Percentiles rank a stretch among this genome's conserved stretches.
These are phyloP conservation scores for Rhopalosiphum padi DNA, from an alignment of 1,140 invertebrate genomes.

Conservation along the genomic window DNA sequence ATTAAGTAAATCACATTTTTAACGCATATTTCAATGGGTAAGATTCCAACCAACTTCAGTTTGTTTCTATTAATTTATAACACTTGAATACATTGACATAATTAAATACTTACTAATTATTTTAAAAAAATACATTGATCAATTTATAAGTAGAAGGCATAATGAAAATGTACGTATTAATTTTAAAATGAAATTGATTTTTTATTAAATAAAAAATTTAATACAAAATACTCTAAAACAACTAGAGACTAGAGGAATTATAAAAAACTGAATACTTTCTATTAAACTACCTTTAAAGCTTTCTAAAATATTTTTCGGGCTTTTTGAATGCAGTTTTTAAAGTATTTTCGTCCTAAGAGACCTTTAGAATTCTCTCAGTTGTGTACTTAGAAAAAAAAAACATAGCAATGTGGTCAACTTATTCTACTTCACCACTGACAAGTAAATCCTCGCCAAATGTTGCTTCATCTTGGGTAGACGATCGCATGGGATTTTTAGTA, in stretches of 20 bases:
- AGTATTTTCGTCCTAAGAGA: background rate
- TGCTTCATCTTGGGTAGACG: background rate
- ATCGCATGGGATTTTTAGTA: conserved; percentile 22
- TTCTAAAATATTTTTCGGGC: background rate
- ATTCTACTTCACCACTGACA: conserved; percentile 37
- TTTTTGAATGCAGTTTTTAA: background rate
- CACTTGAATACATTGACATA: background rate
- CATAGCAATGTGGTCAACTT: conserved; percentile 11
- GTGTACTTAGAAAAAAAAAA: background rate
- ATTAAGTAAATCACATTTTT: background rate
- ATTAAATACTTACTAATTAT: no score
- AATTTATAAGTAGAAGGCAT: background rate
- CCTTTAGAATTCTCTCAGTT: background rate
- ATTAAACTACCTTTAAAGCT: background rate
- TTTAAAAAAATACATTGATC: no score
- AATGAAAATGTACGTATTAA: background rate
- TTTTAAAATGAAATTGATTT: background rate
- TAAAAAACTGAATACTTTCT: background rate
- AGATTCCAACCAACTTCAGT: background rate
- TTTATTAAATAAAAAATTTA: background rate
- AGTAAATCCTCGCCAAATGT: conserved; percentile 43
- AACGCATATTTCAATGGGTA: background rate
- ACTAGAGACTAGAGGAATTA: background rate
- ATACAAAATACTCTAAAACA: background rate
- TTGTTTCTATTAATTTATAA: background rate